Base-by-base conservation (phyloP, 2,888 invertebrate species). In the Drosophila mettleri region DNA sequence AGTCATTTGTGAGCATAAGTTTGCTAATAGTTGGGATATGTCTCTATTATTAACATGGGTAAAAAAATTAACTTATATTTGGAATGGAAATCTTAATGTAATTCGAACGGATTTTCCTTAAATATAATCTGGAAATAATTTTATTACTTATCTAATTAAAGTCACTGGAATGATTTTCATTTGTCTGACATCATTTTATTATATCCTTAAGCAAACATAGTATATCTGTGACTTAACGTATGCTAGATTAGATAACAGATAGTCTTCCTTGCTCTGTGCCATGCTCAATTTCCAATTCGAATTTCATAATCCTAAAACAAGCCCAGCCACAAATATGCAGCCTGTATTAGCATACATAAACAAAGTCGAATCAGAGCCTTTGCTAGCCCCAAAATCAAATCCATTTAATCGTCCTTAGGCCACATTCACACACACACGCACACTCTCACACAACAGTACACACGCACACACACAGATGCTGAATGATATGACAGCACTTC, bases 371-470 rank as follows among this genome's bases (percentile, higher is more conserved):
- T 72, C 68, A 53, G 48, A 53, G 73, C 51, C 31, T 36, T 16
- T 46, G 66, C 45, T 31, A 46, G 55, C 52, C 62, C 72, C 53
- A 54, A 70, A 81, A 74, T 80, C 78, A 80, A 80, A 82, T 86
- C 81, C 69, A 61, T 82, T 86, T 84, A 80, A 86, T 86, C 81
- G 72, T 72, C 78, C 72, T 43, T n/a, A 62, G 59, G 66, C 51
- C 78, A 39, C 63, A 52, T 10, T 62, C 38, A 12, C 22, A 39
- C 31, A 14, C 34, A 45, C 58, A 59, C 27, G 55, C 43, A 62
- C 36, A 20, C 20, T 22, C 22, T 31, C 31, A 55, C 39, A 41
- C 27, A 69, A n/a, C n/a, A n/a, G n/a, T n/a, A n/a, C n/a, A 59
- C 43, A 62, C 36, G 16, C 20, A 29, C 22, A 34, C 31, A 55